Base-by-base conservation (phyloP, 2,888 invertebrate species). In the Chymomyza caudatula region DNA sequence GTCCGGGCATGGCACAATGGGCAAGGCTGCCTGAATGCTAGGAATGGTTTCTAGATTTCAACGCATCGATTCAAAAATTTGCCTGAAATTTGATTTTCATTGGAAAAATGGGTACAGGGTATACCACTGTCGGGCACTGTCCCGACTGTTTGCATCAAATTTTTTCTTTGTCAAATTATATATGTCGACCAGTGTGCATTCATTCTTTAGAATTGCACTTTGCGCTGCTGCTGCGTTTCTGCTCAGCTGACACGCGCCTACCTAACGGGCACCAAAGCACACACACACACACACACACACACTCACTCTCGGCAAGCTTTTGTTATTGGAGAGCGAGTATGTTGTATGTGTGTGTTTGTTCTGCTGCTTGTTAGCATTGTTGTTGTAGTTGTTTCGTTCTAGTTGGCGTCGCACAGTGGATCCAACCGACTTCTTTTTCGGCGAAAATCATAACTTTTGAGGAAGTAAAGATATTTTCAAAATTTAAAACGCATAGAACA, bases 341-440 rank as follows among this genome's bases (percentile, higher is more conserved):
- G 11, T 19, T 54, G 6, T 55, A 44, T 17, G 52, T 57, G 42
- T 60, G 20, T 49, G 60, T 20, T 15, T 37, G 29, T 49, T 25
- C 29, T 20, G 65, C 25, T 51, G 53, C 42, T 37, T 54, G 63
- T 60, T 60, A 43, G 54, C 73, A 66, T 82, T 79, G 82, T 78
- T 79, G 71, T 71, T 71, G 65, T 63, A 65, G 65, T 60, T 63
- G 61, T 63, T 65, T 60, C 66, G 29, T 37, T 37, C 29, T 37
- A 11, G 29, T 37, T 8, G 8, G 29, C 3, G 8, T 2, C 11
- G 29, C 29, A 37, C 29, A 37, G 29, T 37, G 29, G 29, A n/a
- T n/a, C n/a, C n/a, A n/a, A n/a, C n/a, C n/a, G n/a, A n/a, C n/a
- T n/a, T n/a, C n/a, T n/a, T n/a, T n/a, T n/a, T n/a, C n/a, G n/a